phyloP scores from a whole-genome alignment of 23 tunicate genomes.

The Pegea sp. region DNA sequence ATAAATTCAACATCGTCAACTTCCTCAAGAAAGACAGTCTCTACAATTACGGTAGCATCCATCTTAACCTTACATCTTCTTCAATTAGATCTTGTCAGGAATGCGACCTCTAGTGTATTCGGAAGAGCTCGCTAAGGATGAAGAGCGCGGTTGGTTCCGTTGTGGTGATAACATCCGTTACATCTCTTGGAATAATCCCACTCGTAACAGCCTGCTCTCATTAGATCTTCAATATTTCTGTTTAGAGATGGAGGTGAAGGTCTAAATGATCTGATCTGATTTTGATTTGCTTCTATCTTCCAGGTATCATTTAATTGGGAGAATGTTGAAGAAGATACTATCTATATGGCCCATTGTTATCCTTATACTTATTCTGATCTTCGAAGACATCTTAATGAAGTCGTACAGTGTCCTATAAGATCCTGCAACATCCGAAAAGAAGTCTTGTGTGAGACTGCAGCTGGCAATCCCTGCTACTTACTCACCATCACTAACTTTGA shows the following conservation, averaged over 20 bases:
- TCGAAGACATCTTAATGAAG: slow-evolving; percentile 28
- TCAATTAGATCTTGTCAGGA: too few relatives aligned
- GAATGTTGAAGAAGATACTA: slow-evolving; percentile 35
- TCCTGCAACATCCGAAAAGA: slow-evolving; percentile 63
- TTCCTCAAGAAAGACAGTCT: slow-evolving; percentile 81
- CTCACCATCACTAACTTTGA: slow-evolving; percentile 85
- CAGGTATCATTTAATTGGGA: slow-evolving; percentile 81
- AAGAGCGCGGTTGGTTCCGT: slow-evolving; percentile 66
- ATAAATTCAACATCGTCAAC: slow-evolving; percentile 81
- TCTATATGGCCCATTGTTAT: slow-evolving; percentile 82
- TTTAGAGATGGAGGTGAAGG: slow-evolving; percentile 53
- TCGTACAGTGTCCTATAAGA: slow-evolving; percentile 27
- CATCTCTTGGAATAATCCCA: slow-evolving; percentile 58
- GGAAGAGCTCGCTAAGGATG: slow-evolving; percentile 35
- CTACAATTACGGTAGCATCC: slow-evolving; percentile 88
- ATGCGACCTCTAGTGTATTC: slow-evolving; percentile 83
- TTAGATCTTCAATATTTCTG: slow-evolving; percentile 79
- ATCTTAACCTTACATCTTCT: too few relatives aligned
- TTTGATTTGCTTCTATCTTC: not conserved
- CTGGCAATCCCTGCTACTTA: slow-evolving; percentile 79
- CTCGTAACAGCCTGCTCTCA: slow-evolving; percentile 60
- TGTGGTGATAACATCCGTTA: slow-evolving; percentile 52
- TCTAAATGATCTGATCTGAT: not conserved
- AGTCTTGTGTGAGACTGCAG: slow-evolving; percentile 77
- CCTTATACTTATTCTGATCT: slow-evolving; percentile 87